A percentile compares a stretch with the other conserved stretches of the same genome.
phyloP scores from a whole-genome alignment of 2,888 invertebrate genomes.

The Dasypolia templi region DNA sequence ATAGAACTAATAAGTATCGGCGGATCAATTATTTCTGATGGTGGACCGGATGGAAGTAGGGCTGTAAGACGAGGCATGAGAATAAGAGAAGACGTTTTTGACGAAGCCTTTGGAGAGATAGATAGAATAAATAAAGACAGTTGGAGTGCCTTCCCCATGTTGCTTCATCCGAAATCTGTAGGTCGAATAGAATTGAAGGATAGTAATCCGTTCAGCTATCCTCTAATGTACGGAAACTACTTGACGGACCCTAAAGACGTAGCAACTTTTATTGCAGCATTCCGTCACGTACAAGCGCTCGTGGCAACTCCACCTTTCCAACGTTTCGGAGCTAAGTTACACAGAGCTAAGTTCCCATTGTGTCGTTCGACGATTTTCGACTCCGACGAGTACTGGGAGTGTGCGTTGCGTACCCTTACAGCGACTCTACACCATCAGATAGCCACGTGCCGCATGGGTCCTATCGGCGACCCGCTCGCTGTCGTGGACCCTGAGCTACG shows the following conservation, averaged over 20 bases:
- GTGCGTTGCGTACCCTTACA: conserved; percentile 91
- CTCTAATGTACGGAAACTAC: conserved; percentile 95
- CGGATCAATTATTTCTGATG: conserved; percentile 92
- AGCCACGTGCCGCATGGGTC: conserved; percentile 94
- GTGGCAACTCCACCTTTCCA: conserved; percentile 91
- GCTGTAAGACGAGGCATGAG: conserved; percentile 89
- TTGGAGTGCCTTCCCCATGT: conserved; percentile 92
- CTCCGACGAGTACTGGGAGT: conserved; percentile 93
- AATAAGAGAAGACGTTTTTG: conserved; percentile 89
- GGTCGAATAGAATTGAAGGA: conserved; percentile 93
- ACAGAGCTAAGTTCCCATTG: conserved; percentile 88
- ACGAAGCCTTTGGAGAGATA: conserved; percentile 89
- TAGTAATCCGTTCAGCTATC: conserved; percentile 93
- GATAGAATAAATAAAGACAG: conserved; percentile 86
- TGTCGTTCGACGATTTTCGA: conserved; percentile 88
- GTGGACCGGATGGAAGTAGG: conserved; percentile 82
- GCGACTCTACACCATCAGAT: conserved; percentile 92
- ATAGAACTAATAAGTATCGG: conserved; percentile 92
- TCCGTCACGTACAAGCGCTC: conserved; percentile 91
- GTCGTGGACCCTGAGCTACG: conserved; percentile 92
- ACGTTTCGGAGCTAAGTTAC: conserved; percentile 88
- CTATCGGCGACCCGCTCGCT: conserved; percentile 90
- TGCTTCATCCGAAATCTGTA: conserved; percentile 93
- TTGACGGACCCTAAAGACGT: conserved; percentile 91
- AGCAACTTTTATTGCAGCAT: conserved; percentile 90